Percentiles rank a stretch among this genome's conserved stretches.
Evolutionary conservation across 2,888 invertebrate genomes (phyloP).

Genomic region (Heliconius aoede): DNA sequence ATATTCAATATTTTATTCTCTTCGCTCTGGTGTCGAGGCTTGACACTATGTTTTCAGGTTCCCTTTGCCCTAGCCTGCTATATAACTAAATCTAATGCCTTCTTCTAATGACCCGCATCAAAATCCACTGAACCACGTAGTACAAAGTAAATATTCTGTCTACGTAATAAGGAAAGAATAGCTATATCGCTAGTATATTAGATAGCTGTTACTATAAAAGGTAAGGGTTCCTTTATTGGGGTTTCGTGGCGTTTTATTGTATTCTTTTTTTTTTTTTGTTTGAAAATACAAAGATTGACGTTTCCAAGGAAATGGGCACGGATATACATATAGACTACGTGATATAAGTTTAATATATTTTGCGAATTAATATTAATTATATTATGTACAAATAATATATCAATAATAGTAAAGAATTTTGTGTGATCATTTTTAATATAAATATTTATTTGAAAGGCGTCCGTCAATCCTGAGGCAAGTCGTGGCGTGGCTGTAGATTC

Average conservation of each 20-base stretch:
- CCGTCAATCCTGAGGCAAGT: no score
- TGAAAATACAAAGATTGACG: slow-evolving; percentile 6
- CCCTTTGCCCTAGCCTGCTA: no score
- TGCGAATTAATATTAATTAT: background rate
- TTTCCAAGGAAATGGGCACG: background rate
- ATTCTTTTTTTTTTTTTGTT: slow-evolving; percentile 21
- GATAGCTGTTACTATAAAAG: slow-evolving; percentile 26
- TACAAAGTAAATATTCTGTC: slow-evolving; percentile 19
- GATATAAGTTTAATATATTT: background rate
- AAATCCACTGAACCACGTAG: slow-evolving; percentile 1
- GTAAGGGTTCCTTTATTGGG: slow-evolving; percentile 25
- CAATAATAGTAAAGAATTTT: background rate
- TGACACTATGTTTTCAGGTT: no score
- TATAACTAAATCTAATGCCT: background rate
- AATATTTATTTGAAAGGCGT: background rate
- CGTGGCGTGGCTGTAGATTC: no score
- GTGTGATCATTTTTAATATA: background rate
- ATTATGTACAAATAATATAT: background rate
- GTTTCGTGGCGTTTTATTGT: slow-evolving; percentile 22
- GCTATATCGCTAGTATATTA: slow-evolving; percentile 26
- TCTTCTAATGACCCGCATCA: slow-evolving; percentile 2
- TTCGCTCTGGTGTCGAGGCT: no score
- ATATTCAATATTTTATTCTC: background rate
- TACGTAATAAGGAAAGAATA: slow-evolving; percentile 28
- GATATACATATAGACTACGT: background rate